A percentile compares a stretch with the other conserved stretches of the same genome.
phyloP scores from a whole-genome alignment of 2,888 invertebrate species.

The Drosophila mulleri region DNA sequence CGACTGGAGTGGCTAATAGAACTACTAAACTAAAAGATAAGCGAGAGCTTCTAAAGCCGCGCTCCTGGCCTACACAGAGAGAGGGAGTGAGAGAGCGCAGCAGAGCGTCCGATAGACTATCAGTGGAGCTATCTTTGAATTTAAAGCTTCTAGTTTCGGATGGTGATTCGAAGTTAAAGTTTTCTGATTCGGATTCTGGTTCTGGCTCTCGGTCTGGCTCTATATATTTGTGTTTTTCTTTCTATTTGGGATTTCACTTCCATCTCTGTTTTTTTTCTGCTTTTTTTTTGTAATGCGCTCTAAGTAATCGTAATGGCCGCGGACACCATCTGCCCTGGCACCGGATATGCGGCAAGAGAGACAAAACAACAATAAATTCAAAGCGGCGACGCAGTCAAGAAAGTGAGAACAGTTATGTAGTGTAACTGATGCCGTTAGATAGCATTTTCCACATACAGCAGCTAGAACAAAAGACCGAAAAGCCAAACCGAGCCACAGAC shows the following conservation, averaged over 20 bases:
- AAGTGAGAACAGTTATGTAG: constrained; percentile 81
- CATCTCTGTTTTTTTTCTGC: constrained; percentile 11
- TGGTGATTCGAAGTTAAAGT: constrained; percentile 19
- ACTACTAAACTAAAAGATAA: constrained; percentile 11
- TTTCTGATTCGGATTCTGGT: constrained; percentile 20
- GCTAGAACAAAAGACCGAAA: constrained; percentile 59
- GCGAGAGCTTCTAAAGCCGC: neutral
- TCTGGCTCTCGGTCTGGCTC: neutral
- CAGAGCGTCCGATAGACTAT: constrained; percentile 22
- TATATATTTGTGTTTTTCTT: neutral
- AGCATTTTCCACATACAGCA: constrained; percentile 66
- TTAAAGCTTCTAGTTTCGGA: constrained; percentile 14
- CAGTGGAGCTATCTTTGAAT: constrained; percentile 21
- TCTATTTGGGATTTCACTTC: neutral
- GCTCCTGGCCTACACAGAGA: no score
- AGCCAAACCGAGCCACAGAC: constrained; percentile 24
- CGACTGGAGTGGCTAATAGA: constrained; percentile 22
- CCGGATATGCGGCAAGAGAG: constrained; percentile 72
- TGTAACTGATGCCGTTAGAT: constrained; percentile 82
- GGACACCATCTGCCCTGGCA: constrained; percentile 57
- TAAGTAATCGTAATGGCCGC: constrained; percentile 54
- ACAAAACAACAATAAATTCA: constrained; percentile 62
- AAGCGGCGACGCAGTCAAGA: constrained; percentile 62
- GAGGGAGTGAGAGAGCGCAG: neutral
- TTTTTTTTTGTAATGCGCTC: constrained; percentile 44